phyloP scores from a whole-genome alignment of 2,888 invertebrate genomes.

The Cerceris ruficornis region DNA sequence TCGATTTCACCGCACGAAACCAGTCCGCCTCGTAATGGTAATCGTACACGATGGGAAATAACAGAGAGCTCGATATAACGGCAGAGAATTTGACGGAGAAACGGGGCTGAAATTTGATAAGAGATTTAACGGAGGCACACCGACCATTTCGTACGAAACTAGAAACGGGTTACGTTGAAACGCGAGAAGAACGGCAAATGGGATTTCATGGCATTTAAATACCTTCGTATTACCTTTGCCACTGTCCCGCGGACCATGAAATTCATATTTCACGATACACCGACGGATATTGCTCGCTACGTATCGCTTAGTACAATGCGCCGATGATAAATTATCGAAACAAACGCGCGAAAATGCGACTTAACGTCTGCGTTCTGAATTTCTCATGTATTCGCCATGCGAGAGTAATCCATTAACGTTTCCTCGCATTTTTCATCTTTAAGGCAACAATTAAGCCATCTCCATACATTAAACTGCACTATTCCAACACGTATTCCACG shows the following conservation, averaged over 20 bases:
- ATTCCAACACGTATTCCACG: no score
- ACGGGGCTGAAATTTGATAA: neutral
- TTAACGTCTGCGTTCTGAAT: neutral
- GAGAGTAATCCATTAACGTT: neutral
- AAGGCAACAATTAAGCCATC: neutral
- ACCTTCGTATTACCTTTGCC: neutral
- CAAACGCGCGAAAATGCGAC: conserved; percentile 5
- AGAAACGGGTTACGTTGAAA: neutral
- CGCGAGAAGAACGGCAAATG: neutral
- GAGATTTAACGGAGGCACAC: neutral
- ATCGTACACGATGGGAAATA: neutral
- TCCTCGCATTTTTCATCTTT: neutral
- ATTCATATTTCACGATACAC: conserved; percentile 43
- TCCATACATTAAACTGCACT: no score
- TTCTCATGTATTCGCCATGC: conserved; percentile 8
- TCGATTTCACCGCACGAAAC: no score
- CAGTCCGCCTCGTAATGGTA: neutral
- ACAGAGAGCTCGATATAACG: neutral
- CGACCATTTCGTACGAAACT: neutral
- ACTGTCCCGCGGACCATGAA: neutral
- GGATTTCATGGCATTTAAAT: neutral
- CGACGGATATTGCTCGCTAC: conserved; percentile 9
- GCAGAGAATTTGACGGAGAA: neutral
- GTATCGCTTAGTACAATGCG: conserved; percentile 23
- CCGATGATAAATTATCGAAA: conserved; percentile 44